Base-by-base conservation (phyloP, 2,797 vertebrate genomes). In the Ptychadena robeensis region DNA sequence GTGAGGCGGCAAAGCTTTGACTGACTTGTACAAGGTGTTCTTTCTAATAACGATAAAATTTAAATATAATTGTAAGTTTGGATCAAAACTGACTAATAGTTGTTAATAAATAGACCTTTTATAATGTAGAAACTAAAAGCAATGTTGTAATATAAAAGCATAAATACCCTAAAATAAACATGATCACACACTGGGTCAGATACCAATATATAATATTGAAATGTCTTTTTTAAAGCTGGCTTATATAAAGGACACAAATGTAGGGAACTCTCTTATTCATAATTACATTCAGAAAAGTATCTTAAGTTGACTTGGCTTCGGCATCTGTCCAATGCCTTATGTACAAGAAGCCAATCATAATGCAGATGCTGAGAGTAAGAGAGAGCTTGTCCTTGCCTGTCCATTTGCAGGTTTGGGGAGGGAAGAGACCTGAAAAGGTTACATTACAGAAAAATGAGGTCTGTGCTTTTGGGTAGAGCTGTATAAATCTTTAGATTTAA, bases 1-100 rank as follows among this genome's bases (percentile, higher is more conserved):
- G 77, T 31, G 35, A 32, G 32, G 61, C 38, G 59, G 61, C 79
- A 81, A n/a, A 12, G 31, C 59, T 14, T 67, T 18, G 59, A 70
- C 31, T 31, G 40, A 78, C 32, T 38, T 8, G 53, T 15, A 80
- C 77, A 80, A 69, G 35, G 71, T 75, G 82, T 85, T 85, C 53
- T 15, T 63, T 44, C 12, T 80, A 40, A 64, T 68, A 25, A 35
- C 34, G 32, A 35, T 37, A 63, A 74, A 68, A 85, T 85, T 69
- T 27, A 65, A 83, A 48, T 70, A 44, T 80, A 69, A 80, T 80
- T 84, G 48, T 31, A 48, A 53, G 35, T 69, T 70, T 28, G 30
- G 18, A 53, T 22, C 18, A n/a, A 53, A 53, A 22, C 3, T 53
- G 44, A 22, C 18, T 22, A 6, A 22, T n/a, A 18, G 4, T 53